A percentile compares a stretch with the other conserved stretches of the same genome.
These are phyloP conservation scores for Pseudopodoces humilis DNA, from an alignment of 2,113 vertebrate genomes.

Conservation along the genomic window DNA sequence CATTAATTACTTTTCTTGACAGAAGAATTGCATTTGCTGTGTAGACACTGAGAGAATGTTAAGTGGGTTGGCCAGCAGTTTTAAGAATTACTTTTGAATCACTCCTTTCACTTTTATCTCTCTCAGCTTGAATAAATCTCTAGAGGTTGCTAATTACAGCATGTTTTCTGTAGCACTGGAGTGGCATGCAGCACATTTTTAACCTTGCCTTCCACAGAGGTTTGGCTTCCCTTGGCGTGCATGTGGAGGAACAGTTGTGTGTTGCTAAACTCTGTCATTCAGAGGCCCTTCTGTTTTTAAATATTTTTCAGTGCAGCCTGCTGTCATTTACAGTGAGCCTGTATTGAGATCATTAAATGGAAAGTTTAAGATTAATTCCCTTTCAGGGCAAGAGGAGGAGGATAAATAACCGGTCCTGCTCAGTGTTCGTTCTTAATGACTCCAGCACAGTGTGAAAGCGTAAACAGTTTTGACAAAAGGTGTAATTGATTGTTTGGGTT, in stretches of 20 bases:
- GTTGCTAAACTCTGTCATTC: conserved; percentile 28
- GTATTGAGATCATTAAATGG: conserved; percentile 72
- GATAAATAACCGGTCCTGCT: conserved; percentile 71
- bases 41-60: neutral
- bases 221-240: neutral
- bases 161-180: neutral
- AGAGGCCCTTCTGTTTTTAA: conserved; percentile 60
- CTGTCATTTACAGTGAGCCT: conserved; percentile 52
- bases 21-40: neutral
- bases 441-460: conserved; percentile 79
- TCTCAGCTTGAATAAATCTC: neutral
- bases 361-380: conserved; percentile 79
- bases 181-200: neutral
- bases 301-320: conserved; percentile 50
- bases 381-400: conserved; percentile 75
- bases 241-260: neutral
- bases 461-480: conserved; percentile 80
- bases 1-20: neutral
- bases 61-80: neutral
- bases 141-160: neutral
- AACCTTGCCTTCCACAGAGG: conserved; percentile 1
- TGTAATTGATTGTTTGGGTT: conserved; percentile 74
- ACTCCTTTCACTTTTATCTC: neutral
- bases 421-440: conserved; percentile 67
- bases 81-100: neutral